Conservation (phyloP, 2,888 invertebrate species). For the Epistrophe eligans region DNA sequence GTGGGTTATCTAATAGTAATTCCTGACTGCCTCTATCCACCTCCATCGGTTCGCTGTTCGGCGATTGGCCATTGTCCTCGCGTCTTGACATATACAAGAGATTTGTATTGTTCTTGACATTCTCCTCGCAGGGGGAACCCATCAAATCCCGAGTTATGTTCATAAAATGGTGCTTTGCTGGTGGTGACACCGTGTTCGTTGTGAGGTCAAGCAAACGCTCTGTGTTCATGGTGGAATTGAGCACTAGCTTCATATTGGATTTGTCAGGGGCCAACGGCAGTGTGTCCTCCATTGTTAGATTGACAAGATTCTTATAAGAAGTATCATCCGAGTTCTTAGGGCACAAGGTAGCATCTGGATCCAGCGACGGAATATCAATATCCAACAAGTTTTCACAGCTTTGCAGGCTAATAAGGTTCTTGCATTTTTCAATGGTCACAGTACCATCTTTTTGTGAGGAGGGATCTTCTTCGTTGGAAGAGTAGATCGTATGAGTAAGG, state of each 20-base stretch:
- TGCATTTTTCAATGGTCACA: constrained; percentile 43
- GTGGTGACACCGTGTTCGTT: constrained; percentile 78
- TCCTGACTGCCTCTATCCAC: constrained; percentile 76
- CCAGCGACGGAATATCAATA: constrained; percentile 45
- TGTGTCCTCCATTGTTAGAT: constrained; percentile 78
- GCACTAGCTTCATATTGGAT: constrained; percentile 80
- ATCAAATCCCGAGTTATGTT: constrained; percentile 81
- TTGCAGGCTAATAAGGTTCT: constrained; percentile 67
- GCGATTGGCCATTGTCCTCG: constrained; percentile 78
- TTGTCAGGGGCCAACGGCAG: constrained; percentile 79
- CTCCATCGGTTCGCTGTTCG: constrained; percentile 80
- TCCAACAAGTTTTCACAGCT: constrained; percentile 75
- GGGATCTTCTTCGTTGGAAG: constrained; percentile 20
- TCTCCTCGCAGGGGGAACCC: constrained; percentile 76
- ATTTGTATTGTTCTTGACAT: constrained; percentile 78
- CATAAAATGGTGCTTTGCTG: constrained; percentile 79
- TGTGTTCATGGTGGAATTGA: constrained; percentile 82
- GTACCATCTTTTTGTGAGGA: constrained; percentile 27
- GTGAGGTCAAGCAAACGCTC: constrained; percentile 81
- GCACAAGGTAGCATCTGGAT: constrained; percentile 48
- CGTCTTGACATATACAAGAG: constrained; percentile 81
- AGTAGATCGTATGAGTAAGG: constrained; percentile 29
- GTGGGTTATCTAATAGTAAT: constrained; percentile 60
- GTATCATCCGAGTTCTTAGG: constrained; percentile 45
- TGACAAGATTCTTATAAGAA: constrained; percentile 47